Conservation (phyloP, 2,113 vertebrate genomes). For the Erinaceus europaeus region DNA sequence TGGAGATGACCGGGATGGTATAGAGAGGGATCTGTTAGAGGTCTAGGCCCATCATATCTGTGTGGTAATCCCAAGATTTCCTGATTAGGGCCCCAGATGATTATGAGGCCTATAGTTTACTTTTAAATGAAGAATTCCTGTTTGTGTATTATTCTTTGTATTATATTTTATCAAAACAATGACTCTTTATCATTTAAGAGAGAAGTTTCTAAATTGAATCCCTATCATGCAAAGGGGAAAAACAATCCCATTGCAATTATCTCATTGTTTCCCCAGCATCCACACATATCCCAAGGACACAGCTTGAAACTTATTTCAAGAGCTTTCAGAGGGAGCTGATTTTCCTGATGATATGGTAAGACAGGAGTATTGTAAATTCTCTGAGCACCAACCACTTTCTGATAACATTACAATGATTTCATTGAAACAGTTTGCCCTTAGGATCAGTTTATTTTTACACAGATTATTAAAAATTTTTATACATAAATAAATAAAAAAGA, state of each 20-base stretch:
- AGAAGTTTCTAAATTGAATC: constrained; percentile 44
- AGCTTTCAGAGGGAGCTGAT: constrained; percentile 18
- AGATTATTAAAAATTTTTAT: neutral
- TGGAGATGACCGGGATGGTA: too few relatives aligned
- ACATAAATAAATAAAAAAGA: rapidly evolving
- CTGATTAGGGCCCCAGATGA: too few relatives aligned
- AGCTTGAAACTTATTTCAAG: constrained; percentile 44
- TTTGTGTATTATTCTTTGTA: constrained; percentile 26
- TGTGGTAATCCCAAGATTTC: too few relatives aligned
- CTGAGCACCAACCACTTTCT: neutral
- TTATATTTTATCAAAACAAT: constrained; percentile 39
- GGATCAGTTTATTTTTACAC: neutral
- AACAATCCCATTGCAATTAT: constrained; percentile 36
- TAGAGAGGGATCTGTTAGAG: too few relatives aligned
- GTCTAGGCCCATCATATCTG: too few relatives aligned
- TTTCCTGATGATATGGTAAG: neutral
- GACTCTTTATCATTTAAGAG: constrained; percentile 8
- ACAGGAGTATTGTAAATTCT: neutral
- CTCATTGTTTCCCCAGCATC: neutral
- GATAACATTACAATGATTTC: neutral
- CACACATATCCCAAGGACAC: neutral
- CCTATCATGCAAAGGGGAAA: neutral
- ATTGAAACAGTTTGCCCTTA: neutral
- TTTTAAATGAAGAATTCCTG: neutral
- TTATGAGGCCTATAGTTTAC: neutral